A percentile compares a stretch with the other conserved stretches of the same genome.
Conservation (phyloP, 2,888 invertebrate species). For the Diadegma fenestrale region DNA sequence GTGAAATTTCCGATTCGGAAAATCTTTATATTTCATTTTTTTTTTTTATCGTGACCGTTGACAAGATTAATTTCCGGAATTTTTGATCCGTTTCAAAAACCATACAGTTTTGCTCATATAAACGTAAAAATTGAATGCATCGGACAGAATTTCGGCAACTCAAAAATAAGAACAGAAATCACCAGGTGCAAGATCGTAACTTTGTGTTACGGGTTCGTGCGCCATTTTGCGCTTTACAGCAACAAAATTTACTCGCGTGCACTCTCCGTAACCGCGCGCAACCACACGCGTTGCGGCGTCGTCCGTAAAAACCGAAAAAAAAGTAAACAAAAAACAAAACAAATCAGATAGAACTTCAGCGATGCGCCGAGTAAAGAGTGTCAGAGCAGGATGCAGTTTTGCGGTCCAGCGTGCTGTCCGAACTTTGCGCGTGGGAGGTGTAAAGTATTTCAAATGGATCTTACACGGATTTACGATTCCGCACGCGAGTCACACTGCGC, state of each 20-base stretch:
- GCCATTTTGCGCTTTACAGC: constrained; percentile 78
- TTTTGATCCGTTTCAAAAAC: no score
- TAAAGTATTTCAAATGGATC: constrained; percentile 73
- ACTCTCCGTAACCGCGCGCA: constrained; percentile 65
- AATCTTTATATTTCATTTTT: not conserved
- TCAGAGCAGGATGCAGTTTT: constrained; percentile 37
- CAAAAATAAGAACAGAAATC: not conserved
- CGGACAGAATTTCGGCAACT: not conserved
- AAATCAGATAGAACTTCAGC: constrained; percentile 38
- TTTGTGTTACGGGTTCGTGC: constrained; percentile 72
- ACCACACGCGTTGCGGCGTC: constrained; percentile 76
- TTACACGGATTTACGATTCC: constrained; percentile 76
- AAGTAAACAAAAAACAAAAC: constrained; percentile 15
- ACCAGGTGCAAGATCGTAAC: not conserved
- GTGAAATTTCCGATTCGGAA: no score
- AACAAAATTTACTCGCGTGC: constrained; percentile 74
- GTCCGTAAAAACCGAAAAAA: constrained; percentile 63
- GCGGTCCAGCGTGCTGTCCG: constrained; percentile 39
- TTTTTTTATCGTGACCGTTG: not conserved
- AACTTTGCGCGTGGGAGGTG: constrained; percentile 73
- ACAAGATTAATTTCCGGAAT: not conserved
- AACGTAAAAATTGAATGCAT: not conserved
- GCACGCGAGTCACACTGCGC: constrained; percentile 53
- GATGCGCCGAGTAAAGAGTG: constrained; percentile 52
- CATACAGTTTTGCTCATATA: not conserved